Conservation (phyloP, 2,113 vertebrate species). For the Anhinga anhinga region DNA sequence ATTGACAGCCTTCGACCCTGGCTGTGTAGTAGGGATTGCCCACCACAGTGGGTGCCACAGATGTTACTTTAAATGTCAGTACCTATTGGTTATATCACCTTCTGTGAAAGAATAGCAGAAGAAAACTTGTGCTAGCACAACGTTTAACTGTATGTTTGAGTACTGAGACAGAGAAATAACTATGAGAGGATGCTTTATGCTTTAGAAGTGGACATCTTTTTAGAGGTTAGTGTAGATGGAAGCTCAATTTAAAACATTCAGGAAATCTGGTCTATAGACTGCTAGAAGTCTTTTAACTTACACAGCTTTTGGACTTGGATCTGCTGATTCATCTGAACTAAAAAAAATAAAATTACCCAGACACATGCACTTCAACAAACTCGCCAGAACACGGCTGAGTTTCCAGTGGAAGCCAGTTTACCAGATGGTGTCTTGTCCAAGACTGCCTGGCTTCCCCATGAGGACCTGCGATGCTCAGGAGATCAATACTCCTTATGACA, state of each 20-base stretch:
- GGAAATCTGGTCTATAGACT: not conserved
- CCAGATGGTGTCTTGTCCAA: not conserved
- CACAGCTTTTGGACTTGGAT: not conserved
- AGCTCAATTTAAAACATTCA: not conserved
- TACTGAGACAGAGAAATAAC: not conserved
- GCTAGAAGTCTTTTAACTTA: not conserved
- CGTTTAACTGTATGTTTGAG: not conserved
- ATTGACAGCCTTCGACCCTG: not conserved
- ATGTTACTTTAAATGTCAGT: not conserved
- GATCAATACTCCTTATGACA: not conserved
- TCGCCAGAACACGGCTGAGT: not conserved
- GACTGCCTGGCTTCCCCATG: not conserved
- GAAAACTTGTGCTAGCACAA: not conserved
- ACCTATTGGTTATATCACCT: not conserved
- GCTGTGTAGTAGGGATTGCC: not conserved
- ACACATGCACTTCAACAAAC: not conserved
- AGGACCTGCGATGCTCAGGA: not conserved
- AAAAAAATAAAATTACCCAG: not conserved
- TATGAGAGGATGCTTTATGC: not conserved
- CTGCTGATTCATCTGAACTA: constrained; percentile 30
- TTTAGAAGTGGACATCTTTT: not conserved
- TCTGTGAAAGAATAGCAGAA: not conserved
- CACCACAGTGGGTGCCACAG: not conserved
- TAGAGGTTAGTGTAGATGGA: not conserved
- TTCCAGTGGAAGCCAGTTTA: not conserved